Evolutionary conservation across 35 echinoderm and acorn worm species (phyloP), one percentile per base, ranked within the genome.

Genomic region (Apostichopus californicus): DNA sequence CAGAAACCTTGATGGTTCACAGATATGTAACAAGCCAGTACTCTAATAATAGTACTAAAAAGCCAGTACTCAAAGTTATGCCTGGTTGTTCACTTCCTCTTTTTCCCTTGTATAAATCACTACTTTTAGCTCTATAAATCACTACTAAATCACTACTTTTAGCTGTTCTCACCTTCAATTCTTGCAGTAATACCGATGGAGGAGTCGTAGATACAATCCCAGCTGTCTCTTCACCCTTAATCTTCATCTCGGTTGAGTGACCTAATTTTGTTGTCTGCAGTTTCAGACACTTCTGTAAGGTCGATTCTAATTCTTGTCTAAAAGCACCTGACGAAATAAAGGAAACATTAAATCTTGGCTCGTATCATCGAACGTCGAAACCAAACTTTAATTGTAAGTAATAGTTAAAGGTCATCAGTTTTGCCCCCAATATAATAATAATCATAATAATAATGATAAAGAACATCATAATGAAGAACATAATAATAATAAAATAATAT

Each of bases 251-350:
- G 22, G 55, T 14, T 0, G 23, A 8, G 20, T 56, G 81, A 59
- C n/a, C 57, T 8, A 1, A 20, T 55, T 85, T 85, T n/a, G 18
- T 17, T 3, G 81, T 23, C 14, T 85, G 81, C 17, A 85, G 4
- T 85, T 85, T 85, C 5, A 59, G 57, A 85, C 81, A 85, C 56
- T 85, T 85, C 13, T 54, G 52, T 52, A 85, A 85, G 21, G 55
- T 58, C 1, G 81, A 85, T 58, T 85, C 81, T 20, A 85, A 22
- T 85, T 58, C 81, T 85, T 85, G 81, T 85, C 56, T 56, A 21
- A 58, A 85, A 85, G 81, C 81, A 85, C 81, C 81, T 85, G 81
- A 85, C 9, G n/a, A 52, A n/a, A 61, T 61, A 8, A 61, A 61
- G 58, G 7, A 61, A 8, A 46, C 34, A 3, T 46, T 46, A 2